Percentiles rank a stretch among this genome's conserved stretches.
These are phyloP conservation scores for Paracentrotus lividus DNA, from an alignment of 53 echinoderm and acorn worm species.

Conservation along the genomic window DNA sequence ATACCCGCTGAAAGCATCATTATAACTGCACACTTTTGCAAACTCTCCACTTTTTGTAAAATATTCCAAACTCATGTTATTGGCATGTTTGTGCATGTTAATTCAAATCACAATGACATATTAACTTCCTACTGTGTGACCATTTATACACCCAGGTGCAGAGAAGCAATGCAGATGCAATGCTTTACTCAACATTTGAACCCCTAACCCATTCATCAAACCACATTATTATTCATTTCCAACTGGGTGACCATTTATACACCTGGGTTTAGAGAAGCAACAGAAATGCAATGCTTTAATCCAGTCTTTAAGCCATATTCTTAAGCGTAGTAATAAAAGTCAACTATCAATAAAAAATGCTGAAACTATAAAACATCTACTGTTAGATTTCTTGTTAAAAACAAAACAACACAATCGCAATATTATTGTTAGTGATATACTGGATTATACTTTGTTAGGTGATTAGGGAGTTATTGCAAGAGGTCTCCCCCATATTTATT, in stretches of 20 bases:
- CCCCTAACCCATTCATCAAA: too few relatives aligned
- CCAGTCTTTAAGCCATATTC: too few relatives aligned
- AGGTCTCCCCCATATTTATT: not conserved
- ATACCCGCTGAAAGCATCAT: too few relatives aligned
- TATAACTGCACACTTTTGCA: too few relatives aligned
- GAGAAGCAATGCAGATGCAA: not conserved
- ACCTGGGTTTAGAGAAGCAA: not conserved
- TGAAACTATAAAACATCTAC: not conserved
- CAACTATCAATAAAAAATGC: too few relatives aligned
- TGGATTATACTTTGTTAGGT: not conserved
- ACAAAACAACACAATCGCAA: not conserved
- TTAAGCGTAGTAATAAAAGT: too few relatives aligned
- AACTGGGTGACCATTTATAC: not conserved
- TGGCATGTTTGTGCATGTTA: not conserved
- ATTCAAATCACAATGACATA: not conserved
- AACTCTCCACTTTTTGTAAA: too few relatives aligned
- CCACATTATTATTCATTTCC: not conserved
- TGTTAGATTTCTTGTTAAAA: not conserved
- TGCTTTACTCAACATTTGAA: not conserved
- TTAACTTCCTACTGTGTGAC: not conserved
- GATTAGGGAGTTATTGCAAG: not conserved
- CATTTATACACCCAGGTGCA: not conserved
- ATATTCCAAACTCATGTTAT: too few relatives aligned
- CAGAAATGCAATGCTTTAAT: not conserved
- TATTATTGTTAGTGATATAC: not conserved